These are phyloP conservation scores for Glandiceps talaboti DNA, from an alignment of 53 echinoderm and acorn worm species.

Conservation along the genomic window DNA sequence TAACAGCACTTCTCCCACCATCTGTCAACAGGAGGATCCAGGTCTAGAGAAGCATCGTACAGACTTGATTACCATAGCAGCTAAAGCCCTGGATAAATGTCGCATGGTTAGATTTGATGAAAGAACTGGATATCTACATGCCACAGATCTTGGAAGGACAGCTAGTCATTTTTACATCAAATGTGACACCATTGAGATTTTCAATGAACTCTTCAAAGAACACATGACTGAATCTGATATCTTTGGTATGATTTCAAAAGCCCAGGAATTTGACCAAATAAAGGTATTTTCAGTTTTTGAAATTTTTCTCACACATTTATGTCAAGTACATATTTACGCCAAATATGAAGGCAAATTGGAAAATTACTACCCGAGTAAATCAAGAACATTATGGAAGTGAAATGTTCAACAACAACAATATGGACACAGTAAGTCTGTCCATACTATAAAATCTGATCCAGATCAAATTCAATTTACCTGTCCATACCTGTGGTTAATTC, in stretches of 20 bases:
- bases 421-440: too few relatives aligned
- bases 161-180: conserved; percentile 95
- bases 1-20: too few relatives aligned
- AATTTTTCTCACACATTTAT: too few relatives aligned
- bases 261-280: conserved; percentile 88
- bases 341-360: too few relatives aligned
- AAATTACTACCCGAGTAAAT: too few relatives aligned
- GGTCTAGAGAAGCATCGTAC: conserved; percentile 56
- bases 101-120: conserved; percentile 91
- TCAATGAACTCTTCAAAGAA: conserved; percentile 56
- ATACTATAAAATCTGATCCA: too few relatives aligned
- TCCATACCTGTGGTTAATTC: too few relatives aligned
- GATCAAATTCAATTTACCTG: too few relatives aligned
- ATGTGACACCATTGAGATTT: conserved; percentile 80
- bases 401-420: too few relatives aligned
- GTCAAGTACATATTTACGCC: too few relatives aligned
- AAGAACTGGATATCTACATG: conserved; percentile 66
- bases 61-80: conserved; percentile 60
- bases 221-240: conserved; percentile 81
- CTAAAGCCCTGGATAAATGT: conserved; percentile 67
- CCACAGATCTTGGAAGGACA: conserved; percentile 81
- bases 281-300: conserved; percentile 45
- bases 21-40: conserved; percentile 71
- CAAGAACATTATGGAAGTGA: too few relatives aligned
- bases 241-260: conserved; percentile 80